Conservation (phyloP, 2,113 vertebrate species). For the Piaya cayana region DNA sequence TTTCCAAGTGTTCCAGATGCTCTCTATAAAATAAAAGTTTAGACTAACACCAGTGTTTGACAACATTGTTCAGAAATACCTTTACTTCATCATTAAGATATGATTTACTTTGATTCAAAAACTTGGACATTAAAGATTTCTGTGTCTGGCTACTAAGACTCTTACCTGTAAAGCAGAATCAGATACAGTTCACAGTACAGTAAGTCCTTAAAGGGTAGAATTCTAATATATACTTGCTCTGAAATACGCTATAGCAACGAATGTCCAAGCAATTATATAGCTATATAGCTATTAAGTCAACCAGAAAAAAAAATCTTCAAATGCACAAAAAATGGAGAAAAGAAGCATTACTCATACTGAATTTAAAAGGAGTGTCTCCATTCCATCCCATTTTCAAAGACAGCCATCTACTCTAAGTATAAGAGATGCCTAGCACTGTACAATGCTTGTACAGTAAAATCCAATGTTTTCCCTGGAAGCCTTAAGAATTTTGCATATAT, state of each 20-base stretch:
- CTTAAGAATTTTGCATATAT: background rate
- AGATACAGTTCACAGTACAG: background rate
- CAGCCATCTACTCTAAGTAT: fast-evolving
- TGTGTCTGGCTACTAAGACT: background rate
- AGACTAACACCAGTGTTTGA: background rate
- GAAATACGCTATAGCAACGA: conserved; percentile 5
- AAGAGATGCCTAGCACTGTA: background rate
- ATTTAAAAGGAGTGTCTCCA: background rate
- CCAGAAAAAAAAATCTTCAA: background rate
- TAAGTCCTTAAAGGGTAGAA: background rate
- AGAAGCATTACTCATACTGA: background rate
- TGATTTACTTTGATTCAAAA: background rate
- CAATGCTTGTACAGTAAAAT: background rate
- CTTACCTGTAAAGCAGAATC: background rate
- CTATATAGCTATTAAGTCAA: conserved; percentile 16
- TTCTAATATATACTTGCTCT: background rate
- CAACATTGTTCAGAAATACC: background rate
- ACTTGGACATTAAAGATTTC: background rate
- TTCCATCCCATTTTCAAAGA: conserved; percentile 17
- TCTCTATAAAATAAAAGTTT: background rate
- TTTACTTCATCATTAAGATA: background rate
- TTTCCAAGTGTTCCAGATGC: background rate
- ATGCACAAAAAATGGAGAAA: background rate
- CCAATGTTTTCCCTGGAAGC: background rate
- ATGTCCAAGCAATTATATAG: background rate